These are phyloP conservation scores for Psilopsiagon aymara DNA, from an alignment of 2,113 vertebrate species.

Conservation along the genomic window DNA sequence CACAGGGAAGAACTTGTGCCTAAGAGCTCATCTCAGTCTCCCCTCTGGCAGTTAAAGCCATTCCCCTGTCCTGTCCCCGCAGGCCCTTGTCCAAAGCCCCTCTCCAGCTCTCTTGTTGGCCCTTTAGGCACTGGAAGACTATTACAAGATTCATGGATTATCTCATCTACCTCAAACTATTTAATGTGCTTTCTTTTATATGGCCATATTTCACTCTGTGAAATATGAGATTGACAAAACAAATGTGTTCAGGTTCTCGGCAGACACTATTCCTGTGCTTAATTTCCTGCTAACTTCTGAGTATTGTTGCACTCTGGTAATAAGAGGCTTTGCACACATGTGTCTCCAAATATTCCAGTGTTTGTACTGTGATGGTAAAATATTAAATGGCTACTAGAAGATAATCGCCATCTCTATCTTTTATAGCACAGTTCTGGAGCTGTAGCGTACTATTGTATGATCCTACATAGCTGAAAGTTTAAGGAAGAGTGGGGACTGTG, in stretches of 20 bases:
- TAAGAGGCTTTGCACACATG: neutral
- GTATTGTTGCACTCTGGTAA: neutral
- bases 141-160: neutral
- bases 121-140: neutral
- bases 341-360: neutral
- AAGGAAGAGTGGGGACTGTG: neutral
- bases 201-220: neutral
- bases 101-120: neutral
- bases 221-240: neutral
- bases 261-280: conserved; percentile 48
- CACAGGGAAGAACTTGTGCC: too few relatives aligned
- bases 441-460: neutral
- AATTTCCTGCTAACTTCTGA: conserved; percentile 38
- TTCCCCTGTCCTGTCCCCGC: fast-evolving
- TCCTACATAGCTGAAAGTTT: neutral
- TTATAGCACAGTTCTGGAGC: neutral
- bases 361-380: neutral
- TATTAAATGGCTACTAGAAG: conserved; percentile 16
- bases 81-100: neutral
- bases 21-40: neutral
- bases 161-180: neutral
- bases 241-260: conserved; percentile 24
- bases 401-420: neutral
- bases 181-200: neutral
- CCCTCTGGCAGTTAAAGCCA: neutral